Evolutionary conservation across 2,113 vertebrate species (phyloP).

Genomic region (Marmota flaviventris): DNA sequence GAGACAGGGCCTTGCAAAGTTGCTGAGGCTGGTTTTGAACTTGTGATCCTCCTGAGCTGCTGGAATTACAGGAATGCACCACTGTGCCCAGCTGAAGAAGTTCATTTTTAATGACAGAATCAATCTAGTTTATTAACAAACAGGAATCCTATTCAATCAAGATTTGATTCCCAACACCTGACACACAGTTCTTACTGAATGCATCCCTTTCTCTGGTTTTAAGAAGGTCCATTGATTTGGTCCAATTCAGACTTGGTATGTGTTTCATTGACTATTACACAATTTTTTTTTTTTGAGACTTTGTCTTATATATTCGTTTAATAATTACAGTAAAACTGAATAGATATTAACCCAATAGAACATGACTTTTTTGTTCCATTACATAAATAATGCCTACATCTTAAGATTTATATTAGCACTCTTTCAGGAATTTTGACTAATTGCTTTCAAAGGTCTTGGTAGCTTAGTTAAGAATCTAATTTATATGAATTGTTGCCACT

Average conservation of each 20-base stretch:
- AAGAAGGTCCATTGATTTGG: conserved; percentile 77
- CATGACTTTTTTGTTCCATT: conserved; percentile 48
- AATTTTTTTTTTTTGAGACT: conserved; percentile 70
- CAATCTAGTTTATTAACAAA: conserved; percentile 61
- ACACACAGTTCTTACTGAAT: background rate
- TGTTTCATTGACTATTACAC: conserved; percentile 76
- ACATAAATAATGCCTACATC: conserved; percentile 53
- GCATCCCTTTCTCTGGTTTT: conserved; percentile 13
- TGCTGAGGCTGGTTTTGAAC: too few species aligned
- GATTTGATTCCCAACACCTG: background rate
- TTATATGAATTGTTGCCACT: conserved; percentile 12
- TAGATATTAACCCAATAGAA: background rate
- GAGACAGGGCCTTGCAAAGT: too few species aligned
- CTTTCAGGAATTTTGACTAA: conserved; percentile 56
- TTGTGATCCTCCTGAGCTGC: too few species aligned
- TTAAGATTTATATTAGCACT: conserved; percentile 34
- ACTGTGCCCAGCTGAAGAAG: background rate
- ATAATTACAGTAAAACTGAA: conserved; percentile 46
- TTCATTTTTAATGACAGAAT: conserved; percentile 56
- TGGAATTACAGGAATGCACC: too few species aligned
- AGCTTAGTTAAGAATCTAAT: conserved; percentile 67
- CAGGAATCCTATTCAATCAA: conserved; percentile 41
- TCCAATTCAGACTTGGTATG: conserved; percentile 70
- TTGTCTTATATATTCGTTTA: background rate
- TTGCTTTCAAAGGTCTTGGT: conserved; percentile 56